Evolutionary conservation across 2,113 vertebrate genomes (phyloP), one percentile per base, ranked within the genome.

Genomic region (Felis catus): DNA sequence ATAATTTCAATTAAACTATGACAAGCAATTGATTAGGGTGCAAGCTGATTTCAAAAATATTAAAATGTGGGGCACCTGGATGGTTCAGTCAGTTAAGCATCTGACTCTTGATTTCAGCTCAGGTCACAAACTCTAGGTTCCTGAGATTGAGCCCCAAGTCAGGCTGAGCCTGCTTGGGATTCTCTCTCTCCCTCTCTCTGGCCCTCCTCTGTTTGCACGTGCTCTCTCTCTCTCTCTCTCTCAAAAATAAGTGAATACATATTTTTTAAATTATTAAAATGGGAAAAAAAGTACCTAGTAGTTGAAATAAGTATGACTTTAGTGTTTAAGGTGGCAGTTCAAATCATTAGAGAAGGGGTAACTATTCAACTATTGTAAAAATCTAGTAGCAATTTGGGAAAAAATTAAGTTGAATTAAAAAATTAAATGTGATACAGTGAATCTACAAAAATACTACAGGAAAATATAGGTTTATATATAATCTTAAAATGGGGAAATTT

Each of bases 181-280:
- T 61, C 58, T 61, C 58, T 61, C 21, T 61, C 58, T 61, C 55
- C 53, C 53, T 53, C 19, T 58, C 55, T 58, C 55, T 58, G 55
- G 19, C 15, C 55, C 55, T 58, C 6, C 55, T 21, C 15, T 58
- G 55, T 19, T 58, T 58, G 19, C 45, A 45, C 8, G 1, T 53
- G 53, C 53, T 51, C 48, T 3, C 48, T 13, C 12, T 13, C 48
- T 53, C 51, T 23, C 55, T 23, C 21, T 23, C 58, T 61, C 58
- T 23, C 21, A 51, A 74, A 41, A 19, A 39, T 51, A 23, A 65
- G 82, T 65, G 23, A 25, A 89, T 4, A 78, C 7, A 9, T 45
- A 45, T 45, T 45, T 95, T 95, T 92, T 36, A 76, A 76, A 29
- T 31, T 66, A 31, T 12, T 88, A 92, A 92, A 93, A 86, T 84